Evolutionary conservation across 2,113 vertebrate species (phyloP).

Genomic region (Elgaria multicarinata): DNA sequence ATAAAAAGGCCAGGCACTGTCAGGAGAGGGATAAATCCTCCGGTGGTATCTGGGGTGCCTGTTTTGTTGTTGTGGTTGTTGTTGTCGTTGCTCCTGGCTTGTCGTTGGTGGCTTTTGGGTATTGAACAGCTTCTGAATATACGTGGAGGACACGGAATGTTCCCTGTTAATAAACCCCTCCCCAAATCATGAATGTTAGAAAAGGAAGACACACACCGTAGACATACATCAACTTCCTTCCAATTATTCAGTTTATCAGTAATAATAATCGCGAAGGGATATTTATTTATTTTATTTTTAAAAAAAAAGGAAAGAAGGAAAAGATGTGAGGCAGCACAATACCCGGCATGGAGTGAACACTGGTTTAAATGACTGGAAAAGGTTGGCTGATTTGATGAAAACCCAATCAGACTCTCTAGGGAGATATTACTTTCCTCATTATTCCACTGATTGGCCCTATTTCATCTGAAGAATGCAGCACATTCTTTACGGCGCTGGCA

Average conservation of each 20-base stretch:
- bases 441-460: slow-evolving; percentile 93
- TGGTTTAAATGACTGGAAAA: slow-evolving; percentile 85
- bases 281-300: no score
- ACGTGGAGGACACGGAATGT: slow-evolving; percentile 39
- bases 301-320: slow-evolving; percentile 48
- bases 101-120: background rate
- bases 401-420: slow-evolving; percentile 88
- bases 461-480: slow-evolving; percentile 86
- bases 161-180: slow-evolving; percentile 43
- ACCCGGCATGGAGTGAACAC: slow-evolving; percentile 73
- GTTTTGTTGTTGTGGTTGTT: background rate
- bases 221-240: slow-evolving; percentile 63
- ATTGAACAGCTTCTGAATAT: slow-evolving; percentile 45
- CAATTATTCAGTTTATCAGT: slow-evolving; percentile 72
- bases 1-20: slow-evolving; percentile 50
- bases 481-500: slow-evolving; percentile 81
- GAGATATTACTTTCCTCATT: slow-evolving; percentile 94
- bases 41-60: slow-evolving; percentile 7
- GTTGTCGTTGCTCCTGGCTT: background rate
- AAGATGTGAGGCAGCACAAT: slow-evolving; percentile 70
- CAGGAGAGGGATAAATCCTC: slow-evolving; percentile 64
- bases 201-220: slow-evolving; percentile 49
- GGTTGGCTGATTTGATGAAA: slow-evolving; percentile 91
- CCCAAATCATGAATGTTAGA: slow-evolving; percentile 56
- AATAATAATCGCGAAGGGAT: slow-evolving; percentile 74